Conservation (phyloP, 2,888 invertebrate species). For the Scaptomyza flava region DNA sequence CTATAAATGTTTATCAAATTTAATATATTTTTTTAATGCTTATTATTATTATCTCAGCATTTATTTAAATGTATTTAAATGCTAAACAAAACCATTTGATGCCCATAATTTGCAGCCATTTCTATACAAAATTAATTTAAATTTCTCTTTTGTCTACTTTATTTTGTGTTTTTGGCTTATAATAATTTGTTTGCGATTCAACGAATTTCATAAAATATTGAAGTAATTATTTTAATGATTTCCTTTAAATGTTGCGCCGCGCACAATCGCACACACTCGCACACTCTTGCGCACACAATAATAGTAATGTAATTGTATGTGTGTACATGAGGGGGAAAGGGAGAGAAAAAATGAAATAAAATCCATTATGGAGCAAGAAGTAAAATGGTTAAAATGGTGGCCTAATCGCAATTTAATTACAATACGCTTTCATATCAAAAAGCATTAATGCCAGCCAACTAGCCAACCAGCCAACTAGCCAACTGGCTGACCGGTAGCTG, state of each 20-base stretch:
- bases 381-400: slow-evolving; percentile 83
- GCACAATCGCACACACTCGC: slow-evolving; percentile 27
- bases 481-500: slow-evolving; percentile 29
- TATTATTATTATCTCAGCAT: background rate
- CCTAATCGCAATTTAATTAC: slow-evolving; percentile 85
- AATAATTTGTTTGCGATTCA: slow-evolving; percentile 66
- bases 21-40: too few species aligned
- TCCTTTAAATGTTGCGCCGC: slow-evolving; percentile 77
- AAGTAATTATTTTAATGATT: slow-evolving; percentile 84
- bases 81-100: slow-evolving; percentile 9
- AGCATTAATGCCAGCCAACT: slow-evolving; percentile 71
- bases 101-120: slow-evolving; percentile 23
- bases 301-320: slow-evolving; percentile 68
- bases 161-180: slow-evolving; percentile 38
- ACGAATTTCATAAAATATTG: slow-evolving; percentile 74
- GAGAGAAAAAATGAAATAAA: slow-evolving; percentile 69
- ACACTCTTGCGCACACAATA: slow-evolving; percentile 30
- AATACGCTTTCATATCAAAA: slow-evolving; percentile 81
- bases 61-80: background rate
- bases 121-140: slow-evolving; percentile 31
- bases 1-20: too few species aligned
- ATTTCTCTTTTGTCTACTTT: slow-evolving; percentile 17
- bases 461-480: slow-evolving; percentile 15
- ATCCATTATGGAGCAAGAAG: slow-evolving; percentile 75
- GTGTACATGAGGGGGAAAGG: slow-evolving; percentile 23